A percentile compares a stretch with the other conserved stretches of the same genome.
These are phyloP conservation scores for Upupa epops DNA, from an alignment of 2,113 vertebrate species.

Conservation along the genomic window DNA sequence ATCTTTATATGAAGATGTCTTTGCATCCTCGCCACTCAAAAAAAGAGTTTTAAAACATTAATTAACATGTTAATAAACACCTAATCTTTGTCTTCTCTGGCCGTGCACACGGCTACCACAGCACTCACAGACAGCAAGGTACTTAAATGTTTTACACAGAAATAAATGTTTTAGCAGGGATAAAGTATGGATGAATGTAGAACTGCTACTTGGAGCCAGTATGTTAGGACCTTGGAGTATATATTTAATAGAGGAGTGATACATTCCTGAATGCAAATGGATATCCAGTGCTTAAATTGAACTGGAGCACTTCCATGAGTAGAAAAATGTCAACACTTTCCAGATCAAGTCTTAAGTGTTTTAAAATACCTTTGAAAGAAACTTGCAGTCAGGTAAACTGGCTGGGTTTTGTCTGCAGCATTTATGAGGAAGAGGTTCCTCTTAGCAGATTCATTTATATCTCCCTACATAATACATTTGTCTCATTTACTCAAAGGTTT, in stretches of 20 bases:
- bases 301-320: not conserved
- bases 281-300: not conserved
- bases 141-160: not conserved
- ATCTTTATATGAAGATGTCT: not conserved
- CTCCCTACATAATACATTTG: not conserved
- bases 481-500: not conserved
- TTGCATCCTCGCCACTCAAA: conserved; percentile 33
- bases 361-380: not conserved
- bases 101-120: not conserved
- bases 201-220: not conserved
- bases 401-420: not conserved
- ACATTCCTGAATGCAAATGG: not conserved
- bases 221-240: not conserved
- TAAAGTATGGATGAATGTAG: conserved; percentile 18
- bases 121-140: not conserved
- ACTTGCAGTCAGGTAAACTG: not conserved
- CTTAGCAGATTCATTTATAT: not conserved
- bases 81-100: conserved; percentile 3
- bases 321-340: not conserved
- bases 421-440: not conserved
- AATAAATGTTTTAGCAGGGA: conserved; percentile 28
- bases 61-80: conserved; percentile 67
- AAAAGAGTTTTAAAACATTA: conserved; percentile 71
- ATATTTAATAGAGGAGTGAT: conserved; percentile 11
- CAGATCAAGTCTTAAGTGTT: not conserved